Evolutionary conservation across 2,113 vertebrate species (phyloP).

Genomic region (Pholis gunnellus): DNA sequence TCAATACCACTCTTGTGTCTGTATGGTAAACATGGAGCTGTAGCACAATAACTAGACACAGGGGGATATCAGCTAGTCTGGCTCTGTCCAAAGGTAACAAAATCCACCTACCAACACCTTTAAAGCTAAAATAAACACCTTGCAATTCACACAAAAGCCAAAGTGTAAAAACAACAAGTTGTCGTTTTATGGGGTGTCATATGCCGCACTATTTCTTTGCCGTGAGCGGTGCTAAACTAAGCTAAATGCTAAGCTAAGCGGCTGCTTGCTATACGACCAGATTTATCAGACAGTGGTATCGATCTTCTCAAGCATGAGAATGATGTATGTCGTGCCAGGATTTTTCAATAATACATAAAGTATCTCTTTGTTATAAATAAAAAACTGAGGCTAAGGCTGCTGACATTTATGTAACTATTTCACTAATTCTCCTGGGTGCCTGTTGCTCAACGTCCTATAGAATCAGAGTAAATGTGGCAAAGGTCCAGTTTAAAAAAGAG

Average conservation of each 20-base stretch:
- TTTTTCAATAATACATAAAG: neutral
- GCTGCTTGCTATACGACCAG: neutral
- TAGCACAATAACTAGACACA: neutral
- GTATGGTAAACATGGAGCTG: neutral
- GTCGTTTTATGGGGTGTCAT: neutral
- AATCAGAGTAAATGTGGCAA: neutral
- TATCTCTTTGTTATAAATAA: neutral
- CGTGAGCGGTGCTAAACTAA: neutral
- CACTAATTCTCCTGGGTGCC: neutral
- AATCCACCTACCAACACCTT: neutral
- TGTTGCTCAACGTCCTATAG: neutral
- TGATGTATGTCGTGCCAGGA: neutral
- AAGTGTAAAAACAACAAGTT: neutral
- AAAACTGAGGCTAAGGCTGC: neutral
- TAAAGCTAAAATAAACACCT: neutral
- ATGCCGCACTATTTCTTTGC: neutral
- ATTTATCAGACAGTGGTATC: neutral
- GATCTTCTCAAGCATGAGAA: neutral
- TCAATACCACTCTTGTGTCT: neutral
- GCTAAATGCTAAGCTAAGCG: neutral
- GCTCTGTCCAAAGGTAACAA: no score
- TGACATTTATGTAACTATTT: neutral
- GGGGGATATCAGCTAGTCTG: neutral
- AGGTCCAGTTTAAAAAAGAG: neutral
- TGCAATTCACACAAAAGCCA: neutral